Evolutionary conservation across 2,888 invertebrate genomes (phyloP).

Genomic region (Caenorhabditis virilis): DNA sequence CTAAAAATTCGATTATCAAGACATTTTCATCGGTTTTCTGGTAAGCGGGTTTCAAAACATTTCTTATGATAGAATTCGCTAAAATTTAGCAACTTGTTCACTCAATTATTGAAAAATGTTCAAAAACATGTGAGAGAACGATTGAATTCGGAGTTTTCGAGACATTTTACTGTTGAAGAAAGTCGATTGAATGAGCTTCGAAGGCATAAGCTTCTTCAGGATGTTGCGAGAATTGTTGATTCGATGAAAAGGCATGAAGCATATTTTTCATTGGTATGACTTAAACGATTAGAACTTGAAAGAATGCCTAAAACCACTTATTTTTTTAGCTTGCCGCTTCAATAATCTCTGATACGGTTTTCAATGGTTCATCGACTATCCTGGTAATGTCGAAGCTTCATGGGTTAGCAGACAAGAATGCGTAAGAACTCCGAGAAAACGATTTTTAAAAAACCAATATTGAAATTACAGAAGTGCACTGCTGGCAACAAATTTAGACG

Average conservation of each 20-base stretch:
- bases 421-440: slow-evolving; percentile 1
- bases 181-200: slow-evolving; percentile 5
- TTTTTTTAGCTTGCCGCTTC: slow-evolving; percentile 24
- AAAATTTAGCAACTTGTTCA: neutral
- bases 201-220: slow-evolving; percentile 25
- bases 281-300: neutral
- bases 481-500: slow-evolving; percentile 26
- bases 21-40: slow-evolving; percentile 10
- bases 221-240: slow-evolving; percentile 21
- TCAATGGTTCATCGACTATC: slow-evolving; percentile 22
- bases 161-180: slow-evolving; percentile 10
- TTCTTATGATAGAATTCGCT: neutral
- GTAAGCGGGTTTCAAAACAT: neutral
- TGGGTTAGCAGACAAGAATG: slow-evolving; percentile 26
- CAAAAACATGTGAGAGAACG: slow-evolving; percentile 18
- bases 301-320: neutral
- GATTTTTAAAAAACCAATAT: neutral
- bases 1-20: slow-evolving; percentile 23
- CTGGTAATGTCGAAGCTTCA: slow-evolving; percentile 28
- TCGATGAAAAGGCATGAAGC: slow-evolving; percentile 28
- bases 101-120: slow-evolving; percentile 5
- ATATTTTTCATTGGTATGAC: slow-evolving; percentile 25
- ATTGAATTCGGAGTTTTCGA: slow-evolving; percentile 10
- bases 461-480: slow-evolving; percentile 4
- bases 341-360: slow-evolving; percentile 30